Percentiles rank a stretch among this genome's conserved stretches.
phyloP scores from a whole-genome alignment of 2,113 vertebrate species.

The Ceyx margarethae region DNA sequence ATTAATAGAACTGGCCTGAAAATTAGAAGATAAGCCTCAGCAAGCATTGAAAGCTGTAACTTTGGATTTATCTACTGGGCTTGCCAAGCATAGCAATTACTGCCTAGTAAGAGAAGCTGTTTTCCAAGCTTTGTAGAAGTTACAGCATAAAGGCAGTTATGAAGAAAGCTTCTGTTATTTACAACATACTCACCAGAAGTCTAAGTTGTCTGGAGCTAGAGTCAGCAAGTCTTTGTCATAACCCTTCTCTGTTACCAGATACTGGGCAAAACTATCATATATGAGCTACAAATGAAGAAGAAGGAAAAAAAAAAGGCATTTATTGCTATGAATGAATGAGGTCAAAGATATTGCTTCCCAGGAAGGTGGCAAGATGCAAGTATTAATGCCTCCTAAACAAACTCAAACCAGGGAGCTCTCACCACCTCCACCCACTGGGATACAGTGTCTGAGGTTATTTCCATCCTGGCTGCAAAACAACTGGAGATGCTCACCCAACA shows the following conservation, averaged over 20 bases:
- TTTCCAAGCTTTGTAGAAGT: background rate
- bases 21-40: background rate
- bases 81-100: background rate
- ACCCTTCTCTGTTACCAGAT: constrained; percentile 87
- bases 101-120: background rate
- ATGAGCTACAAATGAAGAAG: constrained; percentile 81
- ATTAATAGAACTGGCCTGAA: background rate
- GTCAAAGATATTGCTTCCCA: background rate
- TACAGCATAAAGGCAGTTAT: background rate
- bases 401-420: background rate
- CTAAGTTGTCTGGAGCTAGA: constrained; percentile 85
- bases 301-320: background rate
- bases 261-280: constrained; percentile 92
- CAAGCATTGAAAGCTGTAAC: background rate
- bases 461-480: background rate
- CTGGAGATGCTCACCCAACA: background rate
- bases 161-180: background rate
- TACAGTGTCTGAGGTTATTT: background rate
- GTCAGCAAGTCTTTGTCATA: constrained; percentile 87
- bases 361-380: rapidly evolving
- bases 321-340: background rate
- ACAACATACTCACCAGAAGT: constrained; percentile 87
- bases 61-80: background rate
- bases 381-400: background rate
- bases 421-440: background rate